These are phyloP conservation scores for Hoplodrina ambigua DNA, from an alignment of 2,888 invertebrate species.

Conservation along the genomic window DNA sequence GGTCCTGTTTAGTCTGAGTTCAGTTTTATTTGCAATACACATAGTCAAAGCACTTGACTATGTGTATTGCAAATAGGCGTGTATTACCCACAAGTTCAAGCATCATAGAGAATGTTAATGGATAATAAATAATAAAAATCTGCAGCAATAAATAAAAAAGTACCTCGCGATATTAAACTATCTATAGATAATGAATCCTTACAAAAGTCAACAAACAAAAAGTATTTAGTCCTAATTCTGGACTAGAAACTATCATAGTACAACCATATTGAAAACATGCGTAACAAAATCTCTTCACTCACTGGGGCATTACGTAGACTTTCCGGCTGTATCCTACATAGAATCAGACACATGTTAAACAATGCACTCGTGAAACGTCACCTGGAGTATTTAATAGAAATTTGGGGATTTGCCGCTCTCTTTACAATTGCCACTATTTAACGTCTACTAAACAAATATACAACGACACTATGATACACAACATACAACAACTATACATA, in stretches of 20 bases:
- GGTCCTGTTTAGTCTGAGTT: slow-evolving; percentile 29
- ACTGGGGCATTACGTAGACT: not conserved
- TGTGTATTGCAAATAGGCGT: too few species aligned
- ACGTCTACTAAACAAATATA: too few species aligned
- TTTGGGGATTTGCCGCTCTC: too few species aligned
- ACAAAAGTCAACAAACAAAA: not conserved
- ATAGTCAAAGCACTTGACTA: slow-evolving; percentile 1
- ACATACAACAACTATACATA: too few species aligned
- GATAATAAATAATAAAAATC: too few species aligned
- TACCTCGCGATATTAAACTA: too few species aligned
- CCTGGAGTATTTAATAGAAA: too few species aligned
- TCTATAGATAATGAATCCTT: not conserved
- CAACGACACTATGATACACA: too few species aligned
- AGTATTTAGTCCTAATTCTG: not conserved
- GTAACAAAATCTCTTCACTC: not conserved
- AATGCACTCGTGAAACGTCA: not conserved
- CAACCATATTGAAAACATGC: not conserved
- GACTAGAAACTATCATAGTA: not conserved
- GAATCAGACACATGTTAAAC: not conserved
- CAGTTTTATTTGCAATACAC: too few species aligned
- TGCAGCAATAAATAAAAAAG: not conserved
- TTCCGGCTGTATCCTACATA: not conserved
- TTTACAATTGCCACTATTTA: too few species aligned
- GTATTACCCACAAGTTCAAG: too few species aligned
- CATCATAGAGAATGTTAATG: too few species aligned